Evolutionary conservation across 2,797 vertebrate species (phyloP), one percentile per base, ranked within the genome.

Genomic region (Malurus splendens): DNA sequence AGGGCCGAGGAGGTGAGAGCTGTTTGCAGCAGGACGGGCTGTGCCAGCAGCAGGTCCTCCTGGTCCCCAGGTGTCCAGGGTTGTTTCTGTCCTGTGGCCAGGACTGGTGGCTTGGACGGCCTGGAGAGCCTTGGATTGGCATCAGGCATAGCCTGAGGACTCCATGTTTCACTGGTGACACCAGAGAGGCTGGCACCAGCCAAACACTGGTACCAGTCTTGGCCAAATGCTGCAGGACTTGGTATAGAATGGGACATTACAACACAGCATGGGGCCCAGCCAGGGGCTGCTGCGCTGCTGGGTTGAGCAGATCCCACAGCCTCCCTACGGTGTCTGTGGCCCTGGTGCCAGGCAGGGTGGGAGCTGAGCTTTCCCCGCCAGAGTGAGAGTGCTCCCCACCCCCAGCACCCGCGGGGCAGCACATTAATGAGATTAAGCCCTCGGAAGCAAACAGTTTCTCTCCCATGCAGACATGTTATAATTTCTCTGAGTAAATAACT

Each of bases 1-100:
- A 96, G 98, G 61, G 98, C 98, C 0, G 99, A 99, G 90, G 98
- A 99, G 98, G 99, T 98, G 87, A 91, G 94, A 57, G 24, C 52
- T 77, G 30, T 65, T 25, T 0, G 0, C 3, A 3, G 23, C 0
- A 2, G 30, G 36, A 18, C 3, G 0, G 44, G 30, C 42, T n/a
- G 41, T 47, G 32, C 33, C 44, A 13, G 22, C 62, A n/a, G 27
- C 1, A 7, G 27, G 66, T 64, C 45, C 48, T 59, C 2, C 1
- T 10, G 10, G 0, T 79, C 28, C 28, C 18, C 18, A 17, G 18
- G 39, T 71, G 13, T n/a, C 20, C 11, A 3, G 18, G 2, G 1
- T 16, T 8, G 1, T 44, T 85, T 33, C 62, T 59, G 45, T 14
- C 41, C 44, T 2, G 0, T 7, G 27, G 32, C 16, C 12, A 51